Evolutionary conservation across 2,888 invertebrate genomes (phyloP).

Genomic region (Neoscelio sp.): DNA sequence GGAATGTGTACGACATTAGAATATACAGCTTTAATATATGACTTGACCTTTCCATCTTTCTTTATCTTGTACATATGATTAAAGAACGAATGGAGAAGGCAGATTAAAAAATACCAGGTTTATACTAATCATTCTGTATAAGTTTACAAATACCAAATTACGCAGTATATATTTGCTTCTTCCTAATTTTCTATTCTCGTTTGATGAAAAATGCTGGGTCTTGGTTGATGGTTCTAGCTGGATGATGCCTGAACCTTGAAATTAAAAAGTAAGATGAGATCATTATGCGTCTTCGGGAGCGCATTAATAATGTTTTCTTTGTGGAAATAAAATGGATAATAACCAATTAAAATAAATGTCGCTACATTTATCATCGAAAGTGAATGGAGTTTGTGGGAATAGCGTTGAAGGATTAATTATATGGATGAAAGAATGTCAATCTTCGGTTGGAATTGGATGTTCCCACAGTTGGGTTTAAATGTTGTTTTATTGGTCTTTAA

Average conservation of each 20-base stretch:
- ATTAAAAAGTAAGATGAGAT: slow-evolving; percentile 39
- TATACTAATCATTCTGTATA: too few species aligned
- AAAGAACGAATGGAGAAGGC: too few species aligned
- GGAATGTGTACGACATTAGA: too few species aligned
- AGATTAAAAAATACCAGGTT: too few species aligned
- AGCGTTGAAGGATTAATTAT: slow-evolving; percentile 52
- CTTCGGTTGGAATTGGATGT: slow-evolving; percentile 35
- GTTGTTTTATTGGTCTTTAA: neutral
- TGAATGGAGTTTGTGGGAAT: slow-evolving; percentile 43
- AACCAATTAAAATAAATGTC: slow-evolving; percentile 54
- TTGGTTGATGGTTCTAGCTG: too few species aligned
- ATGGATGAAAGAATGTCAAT: slow-evolving; percentile 52
- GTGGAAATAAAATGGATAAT: slow-evolving; percentile 43
- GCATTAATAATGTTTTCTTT: slow-evolving; percentile 41
- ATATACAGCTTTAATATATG: too few species aligned
- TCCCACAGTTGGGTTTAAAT: slow-evolving; percentile 45
- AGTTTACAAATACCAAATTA: too few species aligned
- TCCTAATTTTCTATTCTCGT: too few species aligned
- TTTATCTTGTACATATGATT: too few species aligned
- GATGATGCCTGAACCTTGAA: slow-evolving; percentile 6
- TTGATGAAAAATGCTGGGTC: too few species aligned
- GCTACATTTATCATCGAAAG: slow-evolving; percentile 45
- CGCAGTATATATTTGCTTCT: too few species aligned
- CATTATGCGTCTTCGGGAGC: slow-evolving; percentile 29
- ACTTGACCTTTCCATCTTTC: too few species aligned